phyloP scores from a whole-genome alignment of 1,140 invertebrate genomes.

The Kradibia gibbosae region DNA sequence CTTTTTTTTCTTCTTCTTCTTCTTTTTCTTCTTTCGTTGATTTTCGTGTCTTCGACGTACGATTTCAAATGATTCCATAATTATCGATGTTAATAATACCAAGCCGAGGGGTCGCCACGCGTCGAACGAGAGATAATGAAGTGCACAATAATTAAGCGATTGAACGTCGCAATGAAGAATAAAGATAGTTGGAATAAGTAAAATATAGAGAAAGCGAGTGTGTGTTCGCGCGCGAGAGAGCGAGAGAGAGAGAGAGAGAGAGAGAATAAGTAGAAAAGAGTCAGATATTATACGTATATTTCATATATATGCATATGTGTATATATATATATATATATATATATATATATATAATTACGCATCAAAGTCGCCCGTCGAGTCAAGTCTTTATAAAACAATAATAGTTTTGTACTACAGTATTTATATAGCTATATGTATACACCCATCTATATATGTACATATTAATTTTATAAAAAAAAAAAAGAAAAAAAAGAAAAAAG shows the following conservation, averaged over 20 bases:
- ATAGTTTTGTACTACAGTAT: conserved; percentile 70
- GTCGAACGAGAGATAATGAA: conserved; percentile 46
- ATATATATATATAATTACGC: conserved; percentile 33
- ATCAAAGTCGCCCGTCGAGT: conserved; percentile 54
- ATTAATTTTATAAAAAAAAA: conserved; percentile 54
- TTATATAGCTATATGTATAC: conserved; percentile 68
- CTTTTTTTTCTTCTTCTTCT: no score
- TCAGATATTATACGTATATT: background rate
- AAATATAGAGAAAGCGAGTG: no score
- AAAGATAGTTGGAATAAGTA: no score
- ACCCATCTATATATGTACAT: conserved; percentile 54
- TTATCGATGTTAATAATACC: conserved; percentile 44
- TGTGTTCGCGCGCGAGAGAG: background rate
- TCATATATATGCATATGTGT: background rate
- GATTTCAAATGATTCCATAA: conserved; percentile 55
- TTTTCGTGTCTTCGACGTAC: conserved; percentile 48
- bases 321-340: conserved; percentile 19
- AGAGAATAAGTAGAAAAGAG: background rate
- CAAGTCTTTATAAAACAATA: conserved; percentile 55
- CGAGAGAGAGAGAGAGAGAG: no score
- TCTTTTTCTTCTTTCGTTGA: background rate
- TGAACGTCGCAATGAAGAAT: background rate
- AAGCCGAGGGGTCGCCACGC: conserved; percentile 47
- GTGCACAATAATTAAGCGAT: conserved; percentile 33
- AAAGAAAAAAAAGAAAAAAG: conserved; percentile 49